Evolutionary conservation across 2,113 vertebrate genomes (phyloP).

Genomic region (Tenrec ecaudatus): DNA sequence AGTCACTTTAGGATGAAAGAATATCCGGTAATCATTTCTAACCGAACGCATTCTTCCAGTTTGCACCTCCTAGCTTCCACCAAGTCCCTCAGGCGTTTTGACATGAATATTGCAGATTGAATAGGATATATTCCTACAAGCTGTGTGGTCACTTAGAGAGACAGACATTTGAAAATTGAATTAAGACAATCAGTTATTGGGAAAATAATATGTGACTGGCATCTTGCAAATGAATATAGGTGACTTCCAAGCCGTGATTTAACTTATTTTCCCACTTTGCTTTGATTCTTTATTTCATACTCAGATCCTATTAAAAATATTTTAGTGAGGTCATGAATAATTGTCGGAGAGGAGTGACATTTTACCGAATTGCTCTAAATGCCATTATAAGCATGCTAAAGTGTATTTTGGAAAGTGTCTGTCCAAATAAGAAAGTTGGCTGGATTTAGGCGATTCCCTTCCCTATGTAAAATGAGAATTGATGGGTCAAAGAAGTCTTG

Average conservation of each 20-base stretch:
- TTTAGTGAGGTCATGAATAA: neutral
- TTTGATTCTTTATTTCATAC: neutral
- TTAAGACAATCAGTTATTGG: neutral
- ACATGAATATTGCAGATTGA: neutral
- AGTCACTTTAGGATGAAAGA: neutral
- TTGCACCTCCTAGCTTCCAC: neutral
- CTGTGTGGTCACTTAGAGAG: neutral
- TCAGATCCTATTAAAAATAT: neutral
- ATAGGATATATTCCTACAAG: neutral
- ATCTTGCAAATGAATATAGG: neutral
- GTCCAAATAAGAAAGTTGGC: neutral
- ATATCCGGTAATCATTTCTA: neutral
- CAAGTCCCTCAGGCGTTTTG: neutral
- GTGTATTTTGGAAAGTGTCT: neutral
- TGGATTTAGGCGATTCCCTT: neutral
- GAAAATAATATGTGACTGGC: neutral
- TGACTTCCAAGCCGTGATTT: neutral
- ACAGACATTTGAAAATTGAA: neutral
- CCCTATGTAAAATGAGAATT: constrained; percentile 12
- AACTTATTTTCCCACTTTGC: neutral
- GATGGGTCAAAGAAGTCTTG: constrained; percentile 19
- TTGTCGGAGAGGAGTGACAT: neutral
- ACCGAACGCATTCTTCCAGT: neutral
- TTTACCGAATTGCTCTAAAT: constrained; percentile 22
- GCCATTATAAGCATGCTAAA: neutral